These are phyloP conservation scores for Aphelocoma californica DNA, from an alignment of 2,797 vertebrate genomes.

Conservation along the genomic window DNA sequence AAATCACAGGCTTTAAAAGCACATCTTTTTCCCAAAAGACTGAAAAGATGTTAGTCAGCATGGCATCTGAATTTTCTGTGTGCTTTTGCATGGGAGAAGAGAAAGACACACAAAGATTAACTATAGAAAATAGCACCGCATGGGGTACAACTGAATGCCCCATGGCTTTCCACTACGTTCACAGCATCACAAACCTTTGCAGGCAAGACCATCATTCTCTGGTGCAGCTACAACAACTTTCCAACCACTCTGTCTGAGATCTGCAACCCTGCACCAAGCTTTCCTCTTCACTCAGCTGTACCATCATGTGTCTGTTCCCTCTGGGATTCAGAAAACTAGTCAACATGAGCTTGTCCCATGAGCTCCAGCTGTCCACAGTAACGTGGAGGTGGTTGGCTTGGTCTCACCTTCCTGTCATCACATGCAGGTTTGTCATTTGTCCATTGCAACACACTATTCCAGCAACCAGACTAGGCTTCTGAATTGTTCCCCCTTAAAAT, in stretches of 20 bases:
- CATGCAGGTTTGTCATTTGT: neutral
- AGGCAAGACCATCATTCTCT: neutral
- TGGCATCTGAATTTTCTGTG: neutral
- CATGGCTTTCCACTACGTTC: neutral
- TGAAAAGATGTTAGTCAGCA: conserved; percentile 2
- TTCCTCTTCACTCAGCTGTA: neutral
- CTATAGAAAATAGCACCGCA: neutral
- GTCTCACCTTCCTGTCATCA: neutral
- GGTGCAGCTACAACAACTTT: neutral
- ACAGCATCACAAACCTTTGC: neutral
- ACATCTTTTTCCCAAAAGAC: neutral
- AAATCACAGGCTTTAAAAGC: neutral
- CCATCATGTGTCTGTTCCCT: neutral
- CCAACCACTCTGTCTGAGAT: neutral
- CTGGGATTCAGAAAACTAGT: neutral
- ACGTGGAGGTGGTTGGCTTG: neutral
- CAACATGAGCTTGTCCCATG: neutral
- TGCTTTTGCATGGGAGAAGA: neutral
- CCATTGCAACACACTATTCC: neutral
- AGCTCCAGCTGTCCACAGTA: neutral
- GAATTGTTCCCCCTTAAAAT: neutral
- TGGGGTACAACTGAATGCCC: neutral
- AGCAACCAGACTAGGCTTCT: neutral
- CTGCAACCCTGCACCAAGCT: neutral
- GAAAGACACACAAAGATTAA: conserved; percentile 13